phyloP scores from a whole-genome alignment of 1,140 invertebrate species.

The Acromyrmex echinatior region DNA sequence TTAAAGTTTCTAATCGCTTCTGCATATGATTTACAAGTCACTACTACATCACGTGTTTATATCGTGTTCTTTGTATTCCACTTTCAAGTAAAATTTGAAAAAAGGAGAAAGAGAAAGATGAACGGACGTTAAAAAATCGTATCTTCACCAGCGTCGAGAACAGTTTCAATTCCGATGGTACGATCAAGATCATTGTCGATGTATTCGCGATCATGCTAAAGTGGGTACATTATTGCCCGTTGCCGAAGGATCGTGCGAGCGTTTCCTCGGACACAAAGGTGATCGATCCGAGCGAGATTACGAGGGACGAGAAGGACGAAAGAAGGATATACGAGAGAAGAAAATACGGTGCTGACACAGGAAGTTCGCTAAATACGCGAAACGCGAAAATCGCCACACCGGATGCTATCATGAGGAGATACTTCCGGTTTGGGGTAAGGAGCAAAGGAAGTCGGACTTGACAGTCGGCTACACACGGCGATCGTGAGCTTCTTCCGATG shows the following conservation, averaged over 20 bases:
- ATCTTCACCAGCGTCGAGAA: conserved; percentile 2
- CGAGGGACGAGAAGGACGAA: conserved; percentile 60
- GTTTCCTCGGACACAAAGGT: conserved; percentile 48
- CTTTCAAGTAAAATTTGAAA: not conserved
- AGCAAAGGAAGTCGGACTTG: conserved; percentile 48
- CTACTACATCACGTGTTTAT: not conserved
- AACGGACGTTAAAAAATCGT: conserved; percentile 34
- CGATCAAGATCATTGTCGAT: not conserved
- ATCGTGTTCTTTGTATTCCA: not conserved
- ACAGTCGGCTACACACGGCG: conserved; percentile 41
- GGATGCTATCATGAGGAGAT: conserved; percentile 56
- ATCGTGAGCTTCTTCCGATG: conserved; percentile 18
- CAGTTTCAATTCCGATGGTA: conserved; percentile 45
- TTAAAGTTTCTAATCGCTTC: not conserved
- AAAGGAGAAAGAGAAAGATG: not conserved
- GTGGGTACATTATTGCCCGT: conserved; percentile 84
- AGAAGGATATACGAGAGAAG: conserved; percentile 42
- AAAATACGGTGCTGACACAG: conserved; percentile 23
- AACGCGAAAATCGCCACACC: conserved; percentile 52
- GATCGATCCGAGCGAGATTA: conserved; percentile 35
- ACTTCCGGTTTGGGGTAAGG: conserved; percentile 59
- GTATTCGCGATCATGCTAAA: conserved; percentile 81
- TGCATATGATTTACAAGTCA: not conserved
- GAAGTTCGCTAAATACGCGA: conserved; percentile 22
- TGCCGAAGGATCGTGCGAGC: conserved; percentile 78